These are phyloP conservation scores for Mesitornis unicolor DNA, from an alignment of 2,113 vertebrate genomes.

Conservation along the genomic window DNA sequence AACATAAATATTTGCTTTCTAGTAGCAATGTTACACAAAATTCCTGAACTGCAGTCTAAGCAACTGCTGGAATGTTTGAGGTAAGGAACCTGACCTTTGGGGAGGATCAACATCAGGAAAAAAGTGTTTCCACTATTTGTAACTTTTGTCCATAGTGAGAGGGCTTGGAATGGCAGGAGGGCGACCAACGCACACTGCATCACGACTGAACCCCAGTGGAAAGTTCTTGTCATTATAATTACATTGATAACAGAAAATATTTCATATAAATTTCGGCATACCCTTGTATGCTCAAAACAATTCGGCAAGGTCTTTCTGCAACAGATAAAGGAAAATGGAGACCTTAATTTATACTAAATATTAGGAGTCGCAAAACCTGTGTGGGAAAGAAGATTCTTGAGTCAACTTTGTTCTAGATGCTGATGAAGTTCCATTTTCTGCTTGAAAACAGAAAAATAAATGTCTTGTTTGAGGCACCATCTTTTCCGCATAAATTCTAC, in stretches of 20 bases:
- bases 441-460: not conserved
- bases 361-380: not conserved
- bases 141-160: slow-evolving; percentile 10
- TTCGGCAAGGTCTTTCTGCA: slow-evolving; percentile 13
- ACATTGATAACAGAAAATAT: not conserved
- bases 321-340: slow-evolving; percentile 26
- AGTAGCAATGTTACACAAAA: slow-evolving; percentile 48
- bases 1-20: slow-evolving; percentile 71
- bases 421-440: not conserved
- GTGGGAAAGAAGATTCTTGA: slow-evolving; percentile 7
- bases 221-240: not conserved
- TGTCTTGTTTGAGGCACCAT: not conserved
- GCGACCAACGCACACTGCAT: not conserved
- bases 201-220: not conserved
- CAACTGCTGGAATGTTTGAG: slow-evolving; percentile 55
- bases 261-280: slow-evolving; percentile 28
- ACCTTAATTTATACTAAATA: not conserved
- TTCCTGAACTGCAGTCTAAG: slow-evolving; percentile 57
- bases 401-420: not conserved
- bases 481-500: not conserved
- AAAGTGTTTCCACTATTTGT: slow-evolving; percentile 55
- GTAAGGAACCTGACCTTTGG: slow-evolving; percentile 54
- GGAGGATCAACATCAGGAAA: slow-evolving; percentile 46
- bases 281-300: not conserved
- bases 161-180: not conserved